Conservation (phyloP, 2,888 invertebrate species). For the Acholoe squamosa region DNA sequence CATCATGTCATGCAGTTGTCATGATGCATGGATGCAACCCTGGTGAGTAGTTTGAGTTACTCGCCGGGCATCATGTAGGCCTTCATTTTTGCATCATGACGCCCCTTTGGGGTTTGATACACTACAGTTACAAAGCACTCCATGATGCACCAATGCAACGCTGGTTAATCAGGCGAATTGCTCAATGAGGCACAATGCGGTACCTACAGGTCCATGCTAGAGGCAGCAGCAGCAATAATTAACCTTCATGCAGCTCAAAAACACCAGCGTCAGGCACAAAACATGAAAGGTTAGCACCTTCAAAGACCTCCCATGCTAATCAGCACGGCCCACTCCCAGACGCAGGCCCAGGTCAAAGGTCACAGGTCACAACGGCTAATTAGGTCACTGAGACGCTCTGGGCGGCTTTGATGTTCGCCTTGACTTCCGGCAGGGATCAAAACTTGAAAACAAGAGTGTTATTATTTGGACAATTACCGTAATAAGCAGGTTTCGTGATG, state of each 20-base stretch:
- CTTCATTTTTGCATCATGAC: too few relatives aligned
- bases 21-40: too few relatives aligned
- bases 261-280: neutral
- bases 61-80: too few relatives aligned
- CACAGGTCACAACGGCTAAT: neutral
- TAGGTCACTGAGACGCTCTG: neutral
- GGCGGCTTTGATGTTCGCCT: constrained; percentile 4
- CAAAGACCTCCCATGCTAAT: constrained; percentile 8
- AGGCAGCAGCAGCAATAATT: neutral
- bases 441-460: constrained; percentile 1
- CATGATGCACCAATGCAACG: too few relatives aligned
- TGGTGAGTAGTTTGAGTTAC: too few relatives aligned
- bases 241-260: neutral
- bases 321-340: neutral
- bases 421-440: constrained; percentile 22
- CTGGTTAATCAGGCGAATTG: too few relatives aligned
- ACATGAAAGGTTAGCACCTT: constrained; percentile 20
- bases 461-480: constrained; percentile 13
- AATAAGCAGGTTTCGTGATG: neutral
- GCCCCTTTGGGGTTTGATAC: too few relatives aligned
- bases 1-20: too few relatives aligned
- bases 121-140: too few relatives aligned
- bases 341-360: constrained; percentile 27
- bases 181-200: too few relatives aligned
- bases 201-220: neutral